These are phyloP conservation scores for Penaeus vannamei DNA, from an alignment of 1,140 invertebrate species.

Conservation along the genomic window DNA sequence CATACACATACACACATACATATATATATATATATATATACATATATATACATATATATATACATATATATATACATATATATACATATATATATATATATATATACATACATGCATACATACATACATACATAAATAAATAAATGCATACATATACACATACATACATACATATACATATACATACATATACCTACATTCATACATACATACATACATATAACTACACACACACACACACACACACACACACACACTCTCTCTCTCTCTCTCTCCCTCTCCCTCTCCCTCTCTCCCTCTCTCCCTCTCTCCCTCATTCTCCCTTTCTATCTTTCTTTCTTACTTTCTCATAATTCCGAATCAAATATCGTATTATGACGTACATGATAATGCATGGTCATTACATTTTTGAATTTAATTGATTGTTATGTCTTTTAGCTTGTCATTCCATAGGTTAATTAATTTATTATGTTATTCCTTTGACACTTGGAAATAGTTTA, in stretches of 20 bases:
- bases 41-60: neutral
- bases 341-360: neutral
- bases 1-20: neutral
- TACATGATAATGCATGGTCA: no score
- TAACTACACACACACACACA: neutral
- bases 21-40: constrained; percentile 18
- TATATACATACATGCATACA: constrained; percentile 31
- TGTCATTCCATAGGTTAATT: no score
- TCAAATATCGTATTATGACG: no score
- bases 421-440: no score
- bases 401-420: no score
- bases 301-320: neutral
- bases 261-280: neutral
- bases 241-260: neutral
- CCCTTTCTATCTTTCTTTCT: constrained; percentile 24
- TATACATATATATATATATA: neutral
- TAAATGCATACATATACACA: neutral
- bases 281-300: neutral
- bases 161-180: neutral
- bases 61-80: neutral
- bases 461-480: no score
- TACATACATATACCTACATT: neutral
- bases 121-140: neutral
- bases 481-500: no score
- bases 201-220: no score